phyloP scores from a whole-genome alignment of 1,140 invertebrate genomes.

The Lamellibrachia luymesi region DNA sequence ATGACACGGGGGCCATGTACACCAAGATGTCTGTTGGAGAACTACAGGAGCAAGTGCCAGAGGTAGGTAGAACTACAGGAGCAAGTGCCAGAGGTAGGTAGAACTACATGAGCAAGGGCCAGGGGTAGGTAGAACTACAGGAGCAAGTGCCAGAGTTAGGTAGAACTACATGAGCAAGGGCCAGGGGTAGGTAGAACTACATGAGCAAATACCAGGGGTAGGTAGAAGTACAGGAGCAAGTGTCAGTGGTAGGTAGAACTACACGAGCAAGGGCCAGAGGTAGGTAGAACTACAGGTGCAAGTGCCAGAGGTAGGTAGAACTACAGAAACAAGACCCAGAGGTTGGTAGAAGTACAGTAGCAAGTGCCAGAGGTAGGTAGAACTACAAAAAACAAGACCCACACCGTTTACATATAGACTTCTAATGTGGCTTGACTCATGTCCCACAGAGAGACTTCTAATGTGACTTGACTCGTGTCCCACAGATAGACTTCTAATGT shows the following conservation, averaged over 20 bases:
- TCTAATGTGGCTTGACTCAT: too few relatives aligned
- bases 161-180: constrained; percentile 66
- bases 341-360: constrained; percentile 62
- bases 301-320: constrained; percentile 42
- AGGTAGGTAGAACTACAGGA: constrained; percentile 64
- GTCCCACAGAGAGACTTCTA: too few relatives aligned
- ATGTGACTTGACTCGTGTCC: too few relatives aligned
- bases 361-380: constrained; percentile 34
- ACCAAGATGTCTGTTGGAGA: constrained; percentile 68
- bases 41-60: constrained; percentile 69
- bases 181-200: constrained; percentile 60
- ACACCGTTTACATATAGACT: too few relatives aligned
- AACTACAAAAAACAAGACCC: too few relatives aligned
- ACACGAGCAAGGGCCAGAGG: too few relatives aligned
- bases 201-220: too few relatives aligned
- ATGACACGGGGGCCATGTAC: constrained; percentile 78
- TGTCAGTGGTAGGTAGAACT: too few relatives aligned
- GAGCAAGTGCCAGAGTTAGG: constrained; percentile 66
- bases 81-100: constrained; percentile 66
- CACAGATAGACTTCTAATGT: too few relatives aligned
- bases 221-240: too few relatives aligned
- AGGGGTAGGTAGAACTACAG: constrained; percentile 60
- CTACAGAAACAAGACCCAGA: constrained; percentile 70
- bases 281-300: too few relatives aligned
- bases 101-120: too few relatives aligned